phyloP scores from a whole-genome alignment of 1,140 invertebrate species.

The Spodoptera litura region DNA sequence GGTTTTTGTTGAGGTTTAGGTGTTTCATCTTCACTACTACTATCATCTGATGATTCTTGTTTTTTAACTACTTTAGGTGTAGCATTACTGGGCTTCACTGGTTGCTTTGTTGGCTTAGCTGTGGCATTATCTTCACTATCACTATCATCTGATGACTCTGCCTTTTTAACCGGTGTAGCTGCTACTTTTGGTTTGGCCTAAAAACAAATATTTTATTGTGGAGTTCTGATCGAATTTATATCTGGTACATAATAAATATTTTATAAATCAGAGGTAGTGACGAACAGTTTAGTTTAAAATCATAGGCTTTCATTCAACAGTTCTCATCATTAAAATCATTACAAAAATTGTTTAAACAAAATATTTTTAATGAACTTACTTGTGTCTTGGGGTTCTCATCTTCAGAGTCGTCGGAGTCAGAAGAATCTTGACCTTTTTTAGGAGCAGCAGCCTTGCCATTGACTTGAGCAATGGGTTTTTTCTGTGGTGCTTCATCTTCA shows the following conservation, averaged over 20 bases:
- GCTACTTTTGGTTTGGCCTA: conserved; percentile 50
- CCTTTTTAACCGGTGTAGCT: conserved; percentile 49
- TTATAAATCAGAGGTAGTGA: conserved; percentile 79
- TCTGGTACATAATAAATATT: neutral
- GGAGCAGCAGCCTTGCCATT: conserved; percentile 63
- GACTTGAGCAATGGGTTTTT: conserved; percentile 61
- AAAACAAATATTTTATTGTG: conserved; percentile 25
- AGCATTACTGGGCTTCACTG: conserved; percentile 54
- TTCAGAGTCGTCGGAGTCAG: conserved; percentile 73
- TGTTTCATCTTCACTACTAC: conserved; percentile 32
- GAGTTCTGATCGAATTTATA: neutral
- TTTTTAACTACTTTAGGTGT: conserved; percentile 58
- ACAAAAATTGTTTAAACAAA: neutral
- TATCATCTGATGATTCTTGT: conserved; percentile 39
- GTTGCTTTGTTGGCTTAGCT: conserved; percentile 60
- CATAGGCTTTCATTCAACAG: conserved; percentile 64
- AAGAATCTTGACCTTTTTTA: conserved; percentile 66
- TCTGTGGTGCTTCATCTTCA: conserved; percentile 64
- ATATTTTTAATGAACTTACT: conserved; percentile 54
- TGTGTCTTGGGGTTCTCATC: conserved; percentile 68
- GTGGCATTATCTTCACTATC: conserved; percentile 63
- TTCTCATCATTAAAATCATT: conserved; percentile 68
- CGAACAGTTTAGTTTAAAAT: conserved; percentile 71
- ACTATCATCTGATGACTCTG: conserved; percentile 58
- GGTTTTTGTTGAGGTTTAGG: conserved; percentile 6